Evolutionary conservation across 2,888 invertebrate species (phyloP), one percentile per base, ranked within the genome.

Genomic region (Drosophila mercatorum): DNA sequence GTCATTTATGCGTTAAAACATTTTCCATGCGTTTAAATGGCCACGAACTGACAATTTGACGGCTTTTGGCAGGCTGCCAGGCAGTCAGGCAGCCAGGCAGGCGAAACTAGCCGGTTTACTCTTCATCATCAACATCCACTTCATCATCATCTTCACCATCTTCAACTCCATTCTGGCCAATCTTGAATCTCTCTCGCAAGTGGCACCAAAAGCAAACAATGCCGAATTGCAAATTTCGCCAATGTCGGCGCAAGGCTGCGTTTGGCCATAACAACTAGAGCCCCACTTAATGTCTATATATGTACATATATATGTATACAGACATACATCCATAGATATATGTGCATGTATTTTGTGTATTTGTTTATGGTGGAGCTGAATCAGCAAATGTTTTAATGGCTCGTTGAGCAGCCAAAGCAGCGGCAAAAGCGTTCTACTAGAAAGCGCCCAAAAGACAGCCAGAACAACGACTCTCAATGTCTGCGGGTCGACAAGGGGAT

Each of bases 301-400:
- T 56, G 34, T 43, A n/a, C 62, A 26, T 55, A 46, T 55, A 46
- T 41, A 51, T 60, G 43, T 3, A 41, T n/a, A 43, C 8, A 44
- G 2, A 52, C 26, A 26, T 47, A 53, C 14, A 46, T 28, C 43
- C 38, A 34, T 59, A n/a, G 41, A 44, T 44, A 43, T 43, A 22
- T 55, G 0, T 55, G 1, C 53, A 8, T 26, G 46, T 46, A 26
- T 44, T 8, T 36, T 59, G 41, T 58, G 26, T 70, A 38, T 72
- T 72, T 73, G 60, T 67, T 47, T 72, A 73, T 62, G 41, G 68
- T 40, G 75, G 63, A 61, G 81, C 78, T 79, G 69, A 74, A 84
- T 83, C 83, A 86, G 75, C 83, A 86, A 79, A 84, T 81, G 81
- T 87, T 84, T 84, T 74, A 86, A 88, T 72, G 83, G 83, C 74